A percentile compares a stretch with the other conserved stretches of the same genome.
These are phyloP conservation scores for Pedetes capensis DNA, from an alignment of 2,113 vertebrate genomes.

Conservation along the genomic window DNA sequence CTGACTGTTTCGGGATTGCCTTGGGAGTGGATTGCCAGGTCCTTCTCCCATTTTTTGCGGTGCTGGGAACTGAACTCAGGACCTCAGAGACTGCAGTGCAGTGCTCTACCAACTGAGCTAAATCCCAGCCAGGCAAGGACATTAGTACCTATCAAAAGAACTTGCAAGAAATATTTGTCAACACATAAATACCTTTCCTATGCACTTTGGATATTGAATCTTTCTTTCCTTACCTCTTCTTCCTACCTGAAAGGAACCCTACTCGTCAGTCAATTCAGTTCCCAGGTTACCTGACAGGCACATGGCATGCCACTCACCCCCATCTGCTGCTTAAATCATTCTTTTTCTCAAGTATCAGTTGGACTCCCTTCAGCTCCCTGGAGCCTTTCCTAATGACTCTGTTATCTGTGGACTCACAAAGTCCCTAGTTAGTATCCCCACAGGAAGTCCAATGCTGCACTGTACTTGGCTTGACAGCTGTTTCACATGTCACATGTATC, in stretches of 20 bases:
- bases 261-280: background rate
- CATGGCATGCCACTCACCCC: background rate
- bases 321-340: background rate
- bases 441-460: background rate
- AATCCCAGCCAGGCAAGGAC: too few species aligned
- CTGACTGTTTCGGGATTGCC: too few species aligned
- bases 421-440: background rate
- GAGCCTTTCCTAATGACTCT: background rate
- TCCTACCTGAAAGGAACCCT: background rate
- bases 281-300: background rate
- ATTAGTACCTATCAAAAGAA: background rate
- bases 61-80: too few species aligned
- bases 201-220: background rate
- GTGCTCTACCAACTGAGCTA: too few species aligned
- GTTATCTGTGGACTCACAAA: background rate
- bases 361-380: background rate
- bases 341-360: background rate
- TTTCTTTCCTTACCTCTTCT: background rate
- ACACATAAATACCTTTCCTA: background rate
- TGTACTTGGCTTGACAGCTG: background rate
- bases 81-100: too few species aligned
- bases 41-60: too few species aligned
- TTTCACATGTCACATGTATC: background rate
- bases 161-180: background rate
- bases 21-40: too few species aligned